Evolutionary conservation across 2,797 vertebrate species (phyloP).

Genomic region (Anolis apletophallus): DNA sequence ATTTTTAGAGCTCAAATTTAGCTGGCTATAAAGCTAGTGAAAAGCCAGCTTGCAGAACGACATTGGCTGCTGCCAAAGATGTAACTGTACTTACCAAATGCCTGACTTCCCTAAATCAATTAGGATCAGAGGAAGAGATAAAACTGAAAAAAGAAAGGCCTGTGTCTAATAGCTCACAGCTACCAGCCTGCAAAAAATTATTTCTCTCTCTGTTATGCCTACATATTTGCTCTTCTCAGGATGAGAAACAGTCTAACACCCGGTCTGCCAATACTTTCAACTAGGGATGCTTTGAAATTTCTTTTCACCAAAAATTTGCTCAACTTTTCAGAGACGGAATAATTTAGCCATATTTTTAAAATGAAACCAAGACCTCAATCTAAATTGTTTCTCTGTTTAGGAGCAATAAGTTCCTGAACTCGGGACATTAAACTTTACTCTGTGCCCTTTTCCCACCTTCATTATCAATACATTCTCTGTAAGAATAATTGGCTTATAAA

Average conservation of each 20-base stretch:
- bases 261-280: slow-evolving; percentile 24
- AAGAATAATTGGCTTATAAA: too few species aligned
- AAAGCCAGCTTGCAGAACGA: slow-evolving; percentile 73
- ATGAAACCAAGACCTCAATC: background rate
- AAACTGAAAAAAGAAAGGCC: slow-evolving; percentile 13
- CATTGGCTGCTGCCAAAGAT: slow-evolving; percentile 69
- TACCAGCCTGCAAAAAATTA: slow-evolving; percentile 40
- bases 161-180: slow-evolving; percentile 36
- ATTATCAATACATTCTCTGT: too few species aligned
- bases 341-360: background rate
- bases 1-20: slow-evolving; percentile 60
- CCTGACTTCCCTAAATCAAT: slow-evolving; percentile 72
- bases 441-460: too few species aligned
- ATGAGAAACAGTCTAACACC: background rate
- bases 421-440: too few species aligned
- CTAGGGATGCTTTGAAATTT: background rate
- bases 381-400: background rate
- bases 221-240: background rate
- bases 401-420: background rate
- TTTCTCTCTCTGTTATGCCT: slow-evolving; percentile 26
- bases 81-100: slow-evolving; percentile 65
- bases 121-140: slow-evolving; percentile 60
- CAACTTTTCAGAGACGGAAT: background rate
- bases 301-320: background rate
- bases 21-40: slow-evolving; percentile 68